phyloP scores from a whole-genome alignment of 2,888 invertebrate genomes.

The Ormyrus nitidulus region DNA sequence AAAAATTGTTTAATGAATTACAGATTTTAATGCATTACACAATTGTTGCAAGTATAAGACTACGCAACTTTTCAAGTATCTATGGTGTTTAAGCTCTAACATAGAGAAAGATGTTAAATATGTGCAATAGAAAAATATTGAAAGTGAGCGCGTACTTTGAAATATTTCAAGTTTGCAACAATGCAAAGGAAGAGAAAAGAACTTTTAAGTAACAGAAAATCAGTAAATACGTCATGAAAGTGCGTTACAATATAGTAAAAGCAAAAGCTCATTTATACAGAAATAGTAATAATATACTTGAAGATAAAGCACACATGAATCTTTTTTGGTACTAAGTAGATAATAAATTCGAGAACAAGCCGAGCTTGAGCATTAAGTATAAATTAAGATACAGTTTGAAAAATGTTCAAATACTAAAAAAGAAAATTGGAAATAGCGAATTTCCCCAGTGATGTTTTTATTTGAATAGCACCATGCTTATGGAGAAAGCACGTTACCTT shows the following conservation, averaged over 20 bases:
- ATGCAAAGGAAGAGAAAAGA: constrained; percentile 4
- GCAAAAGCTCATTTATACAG: constrained; percentile 41
- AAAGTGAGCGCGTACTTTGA: constrained; percentile 17
- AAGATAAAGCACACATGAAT: constrained; percentile 22
- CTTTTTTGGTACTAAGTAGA: background rate
- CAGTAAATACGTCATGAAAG: constrained; percentile 33
- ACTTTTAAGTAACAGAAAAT: constrained; percentile 41
- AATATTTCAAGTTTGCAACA: constrained; percentile 28
- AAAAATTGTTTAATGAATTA: background rate
- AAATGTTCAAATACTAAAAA: constrained; percentile 2
- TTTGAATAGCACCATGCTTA: constrained; percentile 56
- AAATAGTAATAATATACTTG: constrained; percentile 33
- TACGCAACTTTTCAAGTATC: constrained; percentile 16
- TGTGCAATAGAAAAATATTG: constrained; percentile 13
- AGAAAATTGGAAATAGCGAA: constrained; percentile 30
- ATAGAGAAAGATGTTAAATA: constrained; percentile 32
- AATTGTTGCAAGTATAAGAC: constrained; percentile 27
- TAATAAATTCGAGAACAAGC: constrained; percentile 26
- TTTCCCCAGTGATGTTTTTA: constrained; percentile 34
- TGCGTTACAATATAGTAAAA: constrained; percentile 53
- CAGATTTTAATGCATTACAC: background rate
- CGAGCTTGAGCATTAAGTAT: constrained; percentile 32
- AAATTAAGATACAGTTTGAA: constrained; percentile 1
- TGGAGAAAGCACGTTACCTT: constrained; percentile 63
- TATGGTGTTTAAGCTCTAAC: constrained; percentile 38